A percentile compares a stretch with the other conserved stretches of the same genome.
Evolutionary conservation across 2,797 vertebrate genomes (phyloP).

Genomic region (Sebastes itinus): DNA sequence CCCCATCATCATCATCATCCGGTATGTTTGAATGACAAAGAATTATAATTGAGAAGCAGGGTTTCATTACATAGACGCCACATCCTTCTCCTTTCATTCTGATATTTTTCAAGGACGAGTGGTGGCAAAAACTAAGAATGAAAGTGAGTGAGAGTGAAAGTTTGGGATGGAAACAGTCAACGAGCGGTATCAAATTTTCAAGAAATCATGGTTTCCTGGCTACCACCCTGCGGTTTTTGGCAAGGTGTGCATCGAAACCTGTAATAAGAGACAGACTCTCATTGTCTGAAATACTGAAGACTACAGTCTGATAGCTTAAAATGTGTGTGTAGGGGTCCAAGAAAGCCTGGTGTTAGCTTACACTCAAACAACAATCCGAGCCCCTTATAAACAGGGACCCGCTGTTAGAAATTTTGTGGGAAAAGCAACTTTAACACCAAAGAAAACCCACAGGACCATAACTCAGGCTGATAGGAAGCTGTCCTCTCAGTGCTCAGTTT

Average conservation of each 20-base stretch:
- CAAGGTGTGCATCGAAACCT: background rate
- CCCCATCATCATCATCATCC: background rate
- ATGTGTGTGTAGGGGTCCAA: conserved; percentile 35
- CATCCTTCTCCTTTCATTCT: background rate
- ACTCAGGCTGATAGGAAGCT: conserved; percentile 44
- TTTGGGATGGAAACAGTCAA: background rate
- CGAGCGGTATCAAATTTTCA: background rate
- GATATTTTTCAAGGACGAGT: background rate
- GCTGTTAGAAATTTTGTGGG: conserved; percentile 62
- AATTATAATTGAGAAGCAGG: background rate
- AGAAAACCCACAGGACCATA: conserved; percentile 46
- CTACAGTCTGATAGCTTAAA: conserved; percentile 36
- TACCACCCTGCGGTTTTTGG: conserved; percentile 5
- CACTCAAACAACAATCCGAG: conserved; percentile 57
- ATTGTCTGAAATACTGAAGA: conserved; percentile 49
- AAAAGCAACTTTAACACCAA: conserved; percentile 62
- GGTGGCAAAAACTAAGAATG: background rate
- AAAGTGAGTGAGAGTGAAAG: background rate
- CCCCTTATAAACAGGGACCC: conserved; percentile 29
- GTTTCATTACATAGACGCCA: background rate
- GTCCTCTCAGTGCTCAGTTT: conserved; percentile 56
- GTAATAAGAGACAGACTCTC: conserved; percentile 35
- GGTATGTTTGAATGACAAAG: background rate
- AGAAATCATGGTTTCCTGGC: background rate
- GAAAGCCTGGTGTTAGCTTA: conserved; percentile 51